A percentile compares a stretch with the other conserved stretches of the same genome.
Conservation (phyloP, 2,888 invertebrate genomes). For the Nymphalis urticae region DNA sequence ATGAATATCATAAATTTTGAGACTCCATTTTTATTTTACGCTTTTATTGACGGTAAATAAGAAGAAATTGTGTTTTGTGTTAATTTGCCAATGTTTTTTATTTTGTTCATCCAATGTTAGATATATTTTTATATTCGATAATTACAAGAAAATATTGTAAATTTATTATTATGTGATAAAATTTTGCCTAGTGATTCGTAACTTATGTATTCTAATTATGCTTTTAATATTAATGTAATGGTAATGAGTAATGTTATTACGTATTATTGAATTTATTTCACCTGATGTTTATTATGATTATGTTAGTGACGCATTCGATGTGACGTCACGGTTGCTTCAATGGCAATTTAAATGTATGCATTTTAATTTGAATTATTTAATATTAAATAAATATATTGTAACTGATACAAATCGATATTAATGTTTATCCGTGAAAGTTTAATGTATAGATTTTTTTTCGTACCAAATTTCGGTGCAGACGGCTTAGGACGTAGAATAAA, state of each 20-base stretch:
- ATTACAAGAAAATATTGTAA: conserved; percentile 1
- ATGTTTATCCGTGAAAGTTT: background rate
- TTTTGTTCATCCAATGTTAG: background rate
- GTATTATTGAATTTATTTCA: background rate
- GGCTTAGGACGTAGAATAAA: background rate
- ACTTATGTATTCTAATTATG: conserved; percentile 5
- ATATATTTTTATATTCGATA: conserved; percentile 9
- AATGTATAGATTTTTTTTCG: background rate
- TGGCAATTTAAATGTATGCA: too few species aligned
- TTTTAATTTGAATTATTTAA: background rate
- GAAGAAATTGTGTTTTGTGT: background rate
- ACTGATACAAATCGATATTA: background rate
- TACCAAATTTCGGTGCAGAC: background rate
- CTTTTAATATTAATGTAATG: too few species aligned
- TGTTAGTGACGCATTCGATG: background rate
- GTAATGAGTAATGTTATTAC: conserved; percentile 3
- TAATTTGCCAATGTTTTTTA: background rate
- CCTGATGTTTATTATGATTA: background rate
- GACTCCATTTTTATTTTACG: background rate
- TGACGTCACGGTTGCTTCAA: background rate
- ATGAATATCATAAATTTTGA: background rate
- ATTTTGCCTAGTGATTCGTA: background rate
- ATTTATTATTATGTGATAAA: conserved; percentile 9
- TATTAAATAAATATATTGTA: background rate
- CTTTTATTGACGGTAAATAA: background rate